Base-by-base conservation (phyloP, 2,888 invertebrate genomes). In the Auanema freiburgensis region DNA sequence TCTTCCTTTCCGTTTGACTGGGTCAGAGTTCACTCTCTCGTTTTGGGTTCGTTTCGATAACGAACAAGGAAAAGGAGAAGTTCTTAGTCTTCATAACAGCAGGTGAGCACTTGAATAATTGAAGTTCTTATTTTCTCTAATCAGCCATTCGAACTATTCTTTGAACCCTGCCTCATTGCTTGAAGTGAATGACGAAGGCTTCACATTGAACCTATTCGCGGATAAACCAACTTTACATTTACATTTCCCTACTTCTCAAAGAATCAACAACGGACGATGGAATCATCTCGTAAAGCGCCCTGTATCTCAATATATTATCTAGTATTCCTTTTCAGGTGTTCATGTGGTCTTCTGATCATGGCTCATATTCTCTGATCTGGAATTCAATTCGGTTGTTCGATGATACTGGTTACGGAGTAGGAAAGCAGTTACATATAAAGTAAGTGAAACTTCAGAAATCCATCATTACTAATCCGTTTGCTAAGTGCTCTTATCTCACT, bases 11-110 rank as follows among this genome's bases (percentile, higher is more conserved):
- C 51, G 65, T 8, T 60, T 81, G 41, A 65, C 68, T 14, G 89
- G 89, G 3, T 88, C 73, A 1, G 91, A 92, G 79, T 85, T 96
- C 40, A 93, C 94, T 0, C 88, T 97, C 59, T 93, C 92, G 18
- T 89, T 96, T 89, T 97, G 97, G 97, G 92, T 97, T 0, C 92
- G 94, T 84, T 97, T 92, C 82, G 91, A 92, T 0, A 91, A 91
- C 82, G 90, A 85, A 1, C 66, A 69, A 55, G 85, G 91, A 3
- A 71, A 91, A 66, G 95, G 95, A 72, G 91, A 92, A 62, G 93
- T 95, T 89, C 92, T 93, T 81, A 93, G 93, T 0, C 88, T 95
- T 6, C 18, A 58, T n/a, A 58, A 57, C 25, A 58, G 58, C 57
- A 53, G 57, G 62, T 57, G 18, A 23, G n/a, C 12, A 46, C 3